These are phyloP conservation scores for Platerodrilus igneus DNA, from an alignment of 2,888 invertebrate species.

Conservation along the genomic window DNA sequence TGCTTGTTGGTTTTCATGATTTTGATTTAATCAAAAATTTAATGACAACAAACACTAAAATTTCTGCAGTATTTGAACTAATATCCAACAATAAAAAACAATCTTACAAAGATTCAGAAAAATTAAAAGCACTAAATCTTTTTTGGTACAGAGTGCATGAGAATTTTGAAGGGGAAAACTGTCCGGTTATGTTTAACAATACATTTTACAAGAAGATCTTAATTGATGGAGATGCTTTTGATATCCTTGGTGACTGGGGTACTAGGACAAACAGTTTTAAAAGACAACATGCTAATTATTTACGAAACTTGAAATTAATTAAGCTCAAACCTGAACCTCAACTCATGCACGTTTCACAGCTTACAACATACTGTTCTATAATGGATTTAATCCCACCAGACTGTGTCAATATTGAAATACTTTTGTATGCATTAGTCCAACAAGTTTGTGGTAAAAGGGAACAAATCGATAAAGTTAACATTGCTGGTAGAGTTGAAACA, in stretches of 20 bases:
- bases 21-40: constrained; percentile 12
- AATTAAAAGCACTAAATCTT: constrained; percentile 1
- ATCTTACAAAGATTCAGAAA: not conserved
- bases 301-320: constrained; percentile 14
- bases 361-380: constrained; percentile 10
- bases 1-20: constrained; percentile 16
- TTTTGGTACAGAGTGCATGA: constrained; percentile 17
- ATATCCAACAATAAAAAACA: not conserved
- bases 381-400: constrained; percentile 17
- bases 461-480: no score
- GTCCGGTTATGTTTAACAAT: constrained; percentile 8
- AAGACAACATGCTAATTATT: constrained; percentile 12
- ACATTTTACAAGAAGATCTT: constrained; percentile 10
- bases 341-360: not conserved
- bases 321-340: constrained; percentile 8
- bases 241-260: constrained; percentile 1
- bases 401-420: constrained; percentile 10
- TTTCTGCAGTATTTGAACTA: constrained; percentile 11
- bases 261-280: constrained; percentile 3
- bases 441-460: constrained; percentile 2
- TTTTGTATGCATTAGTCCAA: constrained; percentile 13
- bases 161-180: constrained; percentile 7
- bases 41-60: constrained; percentile 1
- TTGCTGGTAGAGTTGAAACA: not conserved
- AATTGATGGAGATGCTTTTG: not conserved